Conservation (phyloP, 2,113 vertebrate genomes). For the Oncorhynchus mykiss region DNA sequence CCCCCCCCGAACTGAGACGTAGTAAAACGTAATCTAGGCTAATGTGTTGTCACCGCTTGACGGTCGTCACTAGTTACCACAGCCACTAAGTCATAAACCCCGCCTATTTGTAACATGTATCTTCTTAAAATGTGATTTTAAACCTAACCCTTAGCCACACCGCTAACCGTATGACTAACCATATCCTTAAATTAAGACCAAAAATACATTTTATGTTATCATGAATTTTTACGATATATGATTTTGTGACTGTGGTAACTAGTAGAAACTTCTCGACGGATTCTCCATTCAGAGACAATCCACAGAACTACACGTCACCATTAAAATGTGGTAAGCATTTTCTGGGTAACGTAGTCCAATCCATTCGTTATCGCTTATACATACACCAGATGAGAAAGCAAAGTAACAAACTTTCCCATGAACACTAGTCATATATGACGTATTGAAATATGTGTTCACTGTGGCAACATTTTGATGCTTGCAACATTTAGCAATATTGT, state of each 20-base stretch:
- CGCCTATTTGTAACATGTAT: too few relatives aligned
- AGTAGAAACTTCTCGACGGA: too few relatives aligned
- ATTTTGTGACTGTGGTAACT: too few relatives aligned
- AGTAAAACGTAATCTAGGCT: background rate
- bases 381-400: background rate
- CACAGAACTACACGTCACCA: constrained; percentile 69
- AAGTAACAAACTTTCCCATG: constrained; percentile 16
- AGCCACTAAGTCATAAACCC: too few relatives aligned
- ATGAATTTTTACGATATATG: too few relatives aligned
- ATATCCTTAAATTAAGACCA: too few relatives aligned
- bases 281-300: background rate
- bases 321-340: background rate
- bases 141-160: background rate
- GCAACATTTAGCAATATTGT: too few relatives aligned
- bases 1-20: background rate
- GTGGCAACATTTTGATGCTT: too few relatives aligned
- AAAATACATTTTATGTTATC: background rate
- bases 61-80: background rate
- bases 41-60: background rate
- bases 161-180: too few relatives aligned
- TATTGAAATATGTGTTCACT: too few relatives aligned
- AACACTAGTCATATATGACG: background rate
- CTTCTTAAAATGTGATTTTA: too few relatives aligned
- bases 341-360: constrained; percentile 69
- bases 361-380: background rate